phyloP scores from a whole-genome alignment of 2,888 invertebrate species.

The Taphrorychus bicolor region DNA sequence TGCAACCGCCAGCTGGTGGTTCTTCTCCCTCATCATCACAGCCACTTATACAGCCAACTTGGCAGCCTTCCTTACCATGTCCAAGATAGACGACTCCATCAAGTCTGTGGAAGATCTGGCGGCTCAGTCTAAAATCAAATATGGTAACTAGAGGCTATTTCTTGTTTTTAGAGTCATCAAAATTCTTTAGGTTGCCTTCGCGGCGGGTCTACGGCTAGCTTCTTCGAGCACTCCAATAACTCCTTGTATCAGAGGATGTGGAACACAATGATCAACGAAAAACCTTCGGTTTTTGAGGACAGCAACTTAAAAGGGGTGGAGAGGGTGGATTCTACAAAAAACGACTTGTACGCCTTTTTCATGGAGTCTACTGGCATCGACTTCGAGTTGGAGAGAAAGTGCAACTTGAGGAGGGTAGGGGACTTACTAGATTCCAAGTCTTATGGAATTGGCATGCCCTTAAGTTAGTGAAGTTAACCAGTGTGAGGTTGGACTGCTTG shows the following conservation, averaged over 20 bases:
- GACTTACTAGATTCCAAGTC: slow-evolving; percentile 87
- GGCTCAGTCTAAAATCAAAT: slow-evolving; percentile 93
- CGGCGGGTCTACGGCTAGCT: slow-evolving; percentile 88
- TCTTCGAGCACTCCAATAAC: slow-evolving; percentile 74
- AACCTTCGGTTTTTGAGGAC: slow-evolving; percentile 81
- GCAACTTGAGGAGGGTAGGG: slow-evolving; percentile 84
- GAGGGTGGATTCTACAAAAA: slow-evolving; percentile 78
- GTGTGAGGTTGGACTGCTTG: neutral
- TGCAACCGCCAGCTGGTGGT: slow-evolving; percentile 92
- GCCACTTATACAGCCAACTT: slow-evolving; percentile 95
- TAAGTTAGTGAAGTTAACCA: slow-evolving; percentile 68
- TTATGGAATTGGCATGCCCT: slow-evolving; percentile 91
- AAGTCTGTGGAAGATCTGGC: slow-evolving; percentile 90
- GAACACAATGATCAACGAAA: slow-evolving; percentile 76
- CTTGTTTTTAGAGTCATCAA: too few relatives aligned
- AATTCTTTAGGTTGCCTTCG: slow-evolving; percentile 61
- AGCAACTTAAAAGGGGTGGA: slow-evolving; percentile 72
- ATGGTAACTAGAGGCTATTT: slow-evolving; percentile 68
- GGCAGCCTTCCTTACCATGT: slow-evolving; percentile 91
- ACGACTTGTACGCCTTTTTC: slow-evolving; percentile 87
- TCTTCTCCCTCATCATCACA: slow-evolving; percentile 86
- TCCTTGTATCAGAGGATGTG: slow-evolving; percentile 50
- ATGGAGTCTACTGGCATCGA: slow-evolving; percentile 97
- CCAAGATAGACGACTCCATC: slow-evolving; percentile 87
- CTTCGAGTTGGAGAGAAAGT: slow-evolving; percentile 85